Evolutionary conservation across 2,797 vertebrate genomes (phyloP).

Genomic region (Dermochelys coriacea): DNA sequence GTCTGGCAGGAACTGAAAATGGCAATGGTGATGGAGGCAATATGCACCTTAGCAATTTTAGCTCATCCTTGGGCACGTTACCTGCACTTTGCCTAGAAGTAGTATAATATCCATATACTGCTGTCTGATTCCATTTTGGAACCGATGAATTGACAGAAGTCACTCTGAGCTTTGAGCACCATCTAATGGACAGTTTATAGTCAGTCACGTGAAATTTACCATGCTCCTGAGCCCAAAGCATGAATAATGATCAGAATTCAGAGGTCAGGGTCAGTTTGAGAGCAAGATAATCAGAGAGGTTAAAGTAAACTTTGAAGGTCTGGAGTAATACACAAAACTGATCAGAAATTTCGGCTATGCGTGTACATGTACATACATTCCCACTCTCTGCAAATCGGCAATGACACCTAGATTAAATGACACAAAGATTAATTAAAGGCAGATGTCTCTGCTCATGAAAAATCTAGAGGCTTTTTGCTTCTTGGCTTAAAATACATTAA

Average conservation of each 20-base stretch:
- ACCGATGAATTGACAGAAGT: neutral
- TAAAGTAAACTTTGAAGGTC: neutral
- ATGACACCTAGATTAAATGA: neutral
- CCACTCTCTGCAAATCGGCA: neutral
- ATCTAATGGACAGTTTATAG: rapidly evolving
- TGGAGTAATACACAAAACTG: neutral
- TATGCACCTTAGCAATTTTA: neutral
- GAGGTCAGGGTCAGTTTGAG: neutral
- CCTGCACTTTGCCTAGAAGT: neutral
- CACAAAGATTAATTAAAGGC: neutral
- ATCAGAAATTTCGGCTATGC: neutral
- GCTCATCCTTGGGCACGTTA: neutral
- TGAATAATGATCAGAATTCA: neutral
- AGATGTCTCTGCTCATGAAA: neutral
- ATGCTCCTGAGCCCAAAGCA: neutral
- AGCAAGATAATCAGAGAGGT: neutral
- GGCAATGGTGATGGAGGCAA: neutral
- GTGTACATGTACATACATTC: neutral
- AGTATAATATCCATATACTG: neutral
- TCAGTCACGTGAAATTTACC: neutral
- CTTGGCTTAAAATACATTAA: neutral
- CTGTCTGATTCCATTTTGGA: neutral
- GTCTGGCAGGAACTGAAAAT: neutral
- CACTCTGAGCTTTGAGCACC: neutral
- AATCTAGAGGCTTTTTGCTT: neutral